A percentile compares a stretch with the other conserved stretches of the same genome.
These are phyloP conservation scores for Pelusios castaneus DNA, from an alignment of 2,113 vertebrate species.

Conservation along the genomic window DNA sequence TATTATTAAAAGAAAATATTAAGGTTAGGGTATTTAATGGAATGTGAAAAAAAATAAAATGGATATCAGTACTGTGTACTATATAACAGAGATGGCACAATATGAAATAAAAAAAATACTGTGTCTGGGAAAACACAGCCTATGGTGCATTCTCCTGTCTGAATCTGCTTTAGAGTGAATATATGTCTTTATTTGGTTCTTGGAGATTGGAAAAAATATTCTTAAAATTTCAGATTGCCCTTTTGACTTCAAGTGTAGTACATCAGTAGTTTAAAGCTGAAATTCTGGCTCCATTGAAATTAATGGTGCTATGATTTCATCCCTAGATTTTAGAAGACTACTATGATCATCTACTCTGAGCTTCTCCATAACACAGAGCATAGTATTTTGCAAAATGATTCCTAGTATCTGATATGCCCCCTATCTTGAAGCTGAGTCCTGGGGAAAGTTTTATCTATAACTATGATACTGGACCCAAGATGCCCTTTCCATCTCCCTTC, in stretches of 20 bases:
- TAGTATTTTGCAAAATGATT: background rate
- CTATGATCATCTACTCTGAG: background rate
- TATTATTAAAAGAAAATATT: background rate
- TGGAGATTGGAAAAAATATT: slow-evolving; percentile 2
- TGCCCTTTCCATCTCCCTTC: background rate
- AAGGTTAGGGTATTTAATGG: background rate
- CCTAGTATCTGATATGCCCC: background rate
- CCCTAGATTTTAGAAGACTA: slow-evolving; percentile 5
- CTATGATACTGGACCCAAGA: background rate
- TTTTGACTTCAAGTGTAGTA: slow-evolving; percentile 6
- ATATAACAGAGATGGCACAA: background rate
- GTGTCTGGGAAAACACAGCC: background rate
- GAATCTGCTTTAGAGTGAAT: background rate
- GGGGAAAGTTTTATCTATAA: background rate
- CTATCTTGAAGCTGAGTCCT: background rate
- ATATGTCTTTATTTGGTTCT: slow-evolving; percentile 23
- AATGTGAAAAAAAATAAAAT: background rate
- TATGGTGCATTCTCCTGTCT: background rate
- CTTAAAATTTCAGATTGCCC: background rate
- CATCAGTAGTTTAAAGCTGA: slow-evolving; percentile 28
- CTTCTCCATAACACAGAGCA: background rate
- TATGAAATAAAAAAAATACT: background rate
- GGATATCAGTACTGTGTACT: background rate
- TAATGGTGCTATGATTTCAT: slow-evolving; percentile 24
- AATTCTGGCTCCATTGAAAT: slow-evolving; percentile 57